Evolutionary conservation across 2,888 invertebrate genomes (phyloP).

Genomic region (Coremacera marginata): DNA sequence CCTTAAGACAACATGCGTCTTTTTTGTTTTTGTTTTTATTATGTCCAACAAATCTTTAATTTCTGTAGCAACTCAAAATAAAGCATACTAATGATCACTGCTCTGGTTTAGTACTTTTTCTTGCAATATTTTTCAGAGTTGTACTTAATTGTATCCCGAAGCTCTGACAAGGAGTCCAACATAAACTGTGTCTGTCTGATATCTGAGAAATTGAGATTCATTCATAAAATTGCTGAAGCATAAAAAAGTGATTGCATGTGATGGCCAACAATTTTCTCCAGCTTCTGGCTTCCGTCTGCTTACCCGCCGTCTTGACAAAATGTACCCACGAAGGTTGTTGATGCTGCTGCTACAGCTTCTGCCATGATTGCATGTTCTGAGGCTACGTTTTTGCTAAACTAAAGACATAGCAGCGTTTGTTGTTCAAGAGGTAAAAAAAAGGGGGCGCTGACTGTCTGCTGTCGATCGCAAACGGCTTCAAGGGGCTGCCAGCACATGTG

Average conservation of each 20-base stretch:
- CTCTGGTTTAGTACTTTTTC: neutral
- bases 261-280: slow-evolving; percentile 25
- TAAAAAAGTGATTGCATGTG: slow-evolving; percentile 41
- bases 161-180: slow-evolving; percentile 25
- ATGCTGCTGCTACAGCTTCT: neutral
- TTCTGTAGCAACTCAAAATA: too few species aligned
- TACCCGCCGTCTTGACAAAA: slow-evolving; percentile 22
- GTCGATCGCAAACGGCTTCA: neutral
- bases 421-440: neutral
- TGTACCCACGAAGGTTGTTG: slow-evolving; percentile 42
- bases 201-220: slow-evolving; percentile 49
- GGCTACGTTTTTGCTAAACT: slow-evolving; percentile 38
- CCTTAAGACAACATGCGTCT: neutral
- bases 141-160: slow-evolving; percentile 46
- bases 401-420: neutral
- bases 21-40: neutral
- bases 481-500: neutral
- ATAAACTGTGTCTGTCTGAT: too few species aligned
- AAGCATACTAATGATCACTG: neutral
- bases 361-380: slow-evolving; percentile 61
- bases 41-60: neutral
- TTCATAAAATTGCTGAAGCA: slow-evolving; percentile 61
- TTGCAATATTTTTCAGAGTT: neutral
- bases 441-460: neutral
- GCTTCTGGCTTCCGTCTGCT: slow-evolving; percentile 23